Base-by-base conservation (phyloP, 1,140 invertebrate genomes). In the Pogonus chalceus region DNA sequence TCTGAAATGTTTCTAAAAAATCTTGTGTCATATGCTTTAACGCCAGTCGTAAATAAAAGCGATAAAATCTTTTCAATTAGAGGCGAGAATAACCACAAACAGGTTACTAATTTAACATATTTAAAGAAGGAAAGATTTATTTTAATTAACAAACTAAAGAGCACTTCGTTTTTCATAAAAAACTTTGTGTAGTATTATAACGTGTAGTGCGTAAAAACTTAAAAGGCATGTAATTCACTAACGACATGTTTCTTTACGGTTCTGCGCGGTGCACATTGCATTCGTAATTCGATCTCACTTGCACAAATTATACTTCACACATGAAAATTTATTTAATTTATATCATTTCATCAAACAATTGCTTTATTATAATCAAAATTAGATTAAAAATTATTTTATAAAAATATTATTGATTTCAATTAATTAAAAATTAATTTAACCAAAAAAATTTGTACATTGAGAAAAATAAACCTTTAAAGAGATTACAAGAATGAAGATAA, bases 11-110 rank as follows among this genome's bases (percentile, higher is more conserved):
- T n/a, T n/a, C n/a, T n/a, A n/a, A n/a, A n/a, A n/a, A n/a, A n/a
- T n/a, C n/a, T n/a, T n/a, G n/a, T n/a, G n/a, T n/a, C n/a, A 43
- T 43, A 43, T 16, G 18, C 9, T 43, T 43, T 18, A 43, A 43
- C 7, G 18, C 3, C 37, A 18, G 18, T 18, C 37, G 37, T 43
- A 43, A 43, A 43, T 43, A 18, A 18, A 12, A 43, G 18, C 37
- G 18, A 43, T 43, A 43, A 43, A 43, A 43, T 43, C 37, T 43
- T 43, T 43, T 43, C 37, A 43, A 43, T 43, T 43, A 43, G 37
- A 43, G 18, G 37, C 18, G 37, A 43, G 37, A 43, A 43, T 43
- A 43, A 43, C 18, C 18, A 43, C 18, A 18, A 9, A 43, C 37
- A 18, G 37, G 18, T 43, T 12, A 43, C 9, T 18, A 43, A 43